Evolutionary conservation across 2,888 invertebrate species (phyloP), one percentile per base, ranked within the genome.

Genomic region (Acleris laterana): DNA sequence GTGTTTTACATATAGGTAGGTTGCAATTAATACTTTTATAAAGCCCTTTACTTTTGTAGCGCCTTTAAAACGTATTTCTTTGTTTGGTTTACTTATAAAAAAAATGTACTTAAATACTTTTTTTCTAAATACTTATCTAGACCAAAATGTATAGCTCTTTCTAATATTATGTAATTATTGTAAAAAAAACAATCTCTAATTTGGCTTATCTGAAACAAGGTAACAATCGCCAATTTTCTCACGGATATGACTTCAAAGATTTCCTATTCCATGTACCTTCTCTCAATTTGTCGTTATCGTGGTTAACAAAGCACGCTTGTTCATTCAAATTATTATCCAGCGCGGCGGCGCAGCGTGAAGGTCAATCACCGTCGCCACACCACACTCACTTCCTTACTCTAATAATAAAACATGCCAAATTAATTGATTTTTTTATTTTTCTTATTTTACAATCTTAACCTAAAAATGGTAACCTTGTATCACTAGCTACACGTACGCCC

Each of bases 401-500:
- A 71, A 76, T 73, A 82, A 79, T 79, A 70, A 86, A 83, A 83
- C 78, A 76, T 71, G 69, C 68, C 56, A 68, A 68, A 70, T 77
- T 77, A 76, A 72, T 75, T 52, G 69, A 71, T 74, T 79, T 79
- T 82, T 84, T 81, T 79, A 83, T 87, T 78, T 86, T 77, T 79
- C 75, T 74, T 78, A 78, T 87, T 84, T 89, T 89, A 90, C 86
- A 87, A 74, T 82, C 90, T 89, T 90, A 90, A 82, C 80, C 88
- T 87, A 87, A 79, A 80, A 86, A 85, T 90, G 92, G 91, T 91
- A 92, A 90, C 91, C 79, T 87, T 84, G 88, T 87, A 91, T 92
- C 91, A 92, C 91, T 89, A 85, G 81, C 85, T 87, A 88, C 87
- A 84, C 82, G 85, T 87, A 88, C 88, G 86, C 81, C 77, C 88